These are phyloP conservation scores for Lepus timidus DNA, from an alignment of 2,113 vertebrate species.

Conservation along the genomic window DNA sequence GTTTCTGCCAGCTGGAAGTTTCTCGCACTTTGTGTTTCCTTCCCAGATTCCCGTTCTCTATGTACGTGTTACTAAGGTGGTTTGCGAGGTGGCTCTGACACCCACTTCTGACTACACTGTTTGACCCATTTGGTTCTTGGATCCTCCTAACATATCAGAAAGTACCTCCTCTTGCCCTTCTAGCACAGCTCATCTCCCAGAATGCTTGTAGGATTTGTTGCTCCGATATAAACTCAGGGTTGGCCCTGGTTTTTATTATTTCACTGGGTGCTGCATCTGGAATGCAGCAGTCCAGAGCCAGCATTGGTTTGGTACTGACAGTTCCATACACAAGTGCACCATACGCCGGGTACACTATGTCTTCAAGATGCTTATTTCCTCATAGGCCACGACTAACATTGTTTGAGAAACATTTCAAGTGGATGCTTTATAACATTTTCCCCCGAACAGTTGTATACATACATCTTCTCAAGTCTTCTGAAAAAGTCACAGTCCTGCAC, in stretches of 20 bases:
- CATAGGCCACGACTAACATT: background rate
- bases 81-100: conserved; percentile 15
- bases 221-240: background rate
- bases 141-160: background rate
- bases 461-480: background rate
- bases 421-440: background rate
- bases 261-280: background rate
- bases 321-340: background rate
- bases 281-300: background rate
- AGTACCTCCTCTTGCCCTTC: background rate
- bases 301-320: background rate
- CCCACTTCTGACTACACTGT: background rate
- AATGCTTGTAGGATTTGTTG: background rate
- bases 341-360: background rate
- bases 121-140: background rate
- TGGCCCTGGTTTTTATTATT: background rate
- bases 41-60: background rate
- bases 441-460: background rate
- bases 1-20: background rate
- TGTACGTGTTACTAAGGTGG: background rate
- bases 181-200: background rate
- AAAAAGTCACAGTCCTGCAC: background rate
- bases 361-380: background rate
- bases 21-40: background rate
- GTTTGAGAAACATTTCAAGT: conserved; percentile 8